Percentiles rank a stretch among this genome's conserved stretches.
phyloP scores from a whole-genome alignment of 2,113 vertebrate genomes.

The Vulpes lagopus region DNA sequence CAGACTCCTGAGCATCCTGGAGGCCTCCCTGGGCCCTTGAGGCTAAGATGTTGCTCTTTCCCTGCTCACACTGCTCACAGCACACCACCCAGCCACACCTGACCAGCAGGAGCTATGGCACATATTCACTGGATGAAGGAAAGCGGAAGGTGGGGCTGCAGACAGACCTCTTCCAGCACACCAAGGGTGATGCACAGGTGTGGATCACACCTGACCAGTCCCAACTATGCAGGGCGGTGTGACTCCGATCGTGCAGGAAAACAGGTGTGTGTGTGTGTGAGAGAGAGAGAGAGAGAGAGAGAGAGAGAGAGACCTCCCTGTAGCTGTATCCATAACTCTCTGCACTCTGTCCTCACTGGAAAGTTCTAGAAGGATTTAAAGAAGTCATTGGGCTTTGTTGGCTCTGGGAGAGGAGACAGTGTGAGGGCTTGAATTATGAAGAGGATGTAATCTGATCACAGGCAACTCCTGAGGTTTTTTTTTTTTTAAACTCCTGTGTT shows the following conservation, averaged over 20 bases:
- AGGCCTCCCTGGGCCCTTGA: background rate
- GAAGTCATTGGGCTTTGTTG: background rate
- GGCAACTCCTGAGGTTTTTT: no score
- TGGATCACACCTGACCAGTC: background rate
- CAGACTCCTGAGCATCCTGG: background rate
- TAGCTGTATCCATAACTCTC: accelerated
- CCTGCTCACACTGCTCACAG: background rate
- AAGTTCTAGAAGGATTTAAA: background rate
- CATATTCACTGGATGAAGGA: no score
- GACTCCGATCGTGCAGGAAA: background rate
- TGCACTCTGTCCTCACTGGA: background rate
- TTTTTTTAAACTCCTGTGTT: background rate
- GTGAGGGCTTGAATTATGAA: accelerated
- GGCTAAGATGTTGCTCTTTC: background rate
- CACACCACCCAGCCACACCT: no score
- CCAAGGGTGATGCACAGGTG: background rate
- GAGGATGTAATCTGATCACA: background rate
- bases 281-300: no score
- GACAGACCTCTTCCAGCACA: accelerated
- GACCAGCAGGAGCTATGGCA: background rate
- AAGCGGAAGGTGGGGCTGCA: background rate
- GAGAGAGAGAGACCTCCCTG: no score
- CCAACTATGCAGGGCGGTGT: background rate
- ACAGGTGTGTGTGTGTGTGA: accelerated
- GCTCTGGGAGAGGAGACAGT: accelerated